A percentile compares a stretch with the other conserved stretches of the same genome.
These are phyloP conservation scores for Malacoraja senta DNA, from an alignment of 2,797 vertebrate species.

Conservation along the genomic window DNA sequence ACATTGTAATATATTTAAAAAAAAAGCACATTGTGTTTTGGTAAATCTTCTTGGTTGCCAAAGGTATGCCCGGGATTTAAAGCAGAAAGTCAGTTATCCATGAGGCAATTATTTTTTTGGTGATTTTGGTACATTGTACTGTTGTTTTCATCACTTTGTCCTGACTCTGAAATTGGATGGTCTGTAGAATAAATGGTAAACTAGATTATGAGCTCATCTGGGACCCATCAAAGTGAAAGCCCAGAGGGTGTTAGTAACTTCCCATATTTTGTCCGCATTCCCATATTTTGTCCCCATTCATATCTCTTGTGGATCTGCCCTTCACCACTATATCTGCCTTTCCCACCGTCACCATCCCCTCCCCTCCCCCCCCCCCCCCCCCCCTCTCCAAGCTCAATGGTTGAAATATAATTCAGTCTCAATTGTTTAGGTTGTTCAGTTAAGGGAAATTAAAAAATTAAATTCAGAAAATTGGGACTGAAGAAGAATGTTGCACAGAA, in stretches of 20 bases:
- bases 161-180: slow-evolving; percentile 30
- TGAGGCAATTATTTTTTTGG: not conserved
- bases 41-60: slow-evolving; percentile 4
- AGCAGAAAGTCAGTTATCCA: slow-evolving; percentile 1
- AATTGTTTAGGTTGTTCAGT: not conserved
- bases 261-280: not conserved
- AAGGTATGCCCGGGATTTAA: not conserved
- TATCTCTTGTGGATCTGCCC: not conserved
- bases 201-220: not conserved
- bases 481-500: not conserved
- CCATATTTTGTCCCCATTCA: not conserved
- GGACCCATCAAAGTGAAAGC: not conserved
- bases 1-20: not conserved
- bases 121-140: not conserved
- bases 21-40: not conserved
- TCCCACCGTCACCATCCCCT: too few species aligned
- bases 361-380: not conserved
- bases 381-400: not conserved
- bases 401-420: not conserved
- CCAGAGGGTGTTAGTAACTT: not conserved
- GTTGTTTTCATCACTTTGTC: not conserved
- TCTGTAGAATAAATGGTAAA: slow-evolving; percentile 30
- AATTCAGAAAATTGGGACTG: not conserved
- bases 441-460: not conserved
- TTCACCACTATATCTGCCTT: not conserved